Evolutionary conservation across 2,888 invertebrate genomes (phyloP), one percentile per base, ranked within the genome.

Genomic region (Synanthedon myopaeformis): DNA sequence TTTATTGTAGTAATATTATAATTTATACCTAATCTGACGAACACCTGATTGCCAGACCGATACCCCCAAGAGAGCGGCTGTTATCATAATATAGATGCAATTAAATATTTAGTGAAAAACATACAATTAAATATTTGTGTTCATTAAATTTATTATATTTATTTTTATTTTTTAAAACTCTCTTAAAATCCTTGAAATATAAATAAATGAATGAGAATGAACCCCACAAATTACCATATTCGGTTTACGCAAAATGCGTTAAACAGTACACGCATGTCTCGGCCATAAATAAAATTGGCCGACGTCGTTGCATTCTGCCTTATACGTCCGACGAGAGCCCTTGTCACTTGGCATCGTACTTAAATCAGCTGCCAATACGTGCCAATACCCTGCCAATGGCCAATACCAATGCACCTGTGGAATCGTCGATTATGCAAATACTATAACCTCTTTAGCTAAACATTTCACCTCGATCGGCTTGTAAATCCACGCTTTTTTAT

Each of bases 401-500:
- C 35, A 49, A 56, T 13, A 5, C 12, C 45, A 45, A 45, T 45
- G 45, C 82, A 85, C 84, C 84, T 83, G 84, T 84, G 71, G 79
- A 76, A 79, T 79, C 78, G 80, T 83, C 83, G 83, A 84, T 85
- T 85, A 86, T 86, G 85, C 82, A 82, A 85, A 87, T 82, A 65
- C 65, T 65, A 62, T 69, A 63, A 63, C 64, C 63, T 74, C 75
- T 45, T 82, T 83, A 76, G 76, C 79, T 77, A 79, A 45, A 45
- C 14, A 45, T 14, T 14, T 13, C 45, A 14, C n/a, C 6, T 45
- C 45, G 45, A 12, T 45, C 45, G 45, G 13, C 45, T 10, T 45
- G 45, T 45, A 28, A 28, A 28, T 6, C 35, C 8, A 10, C 1
- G 1, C 35, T 10, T 35, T 35, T 35, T 35, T n/a, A n/a, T n/a